These are phyloP conservation scores for Drosophila dunni DNA, from an alignment of 1,140 invertebrate genomes.

Conservation along the genomic window DNA sequence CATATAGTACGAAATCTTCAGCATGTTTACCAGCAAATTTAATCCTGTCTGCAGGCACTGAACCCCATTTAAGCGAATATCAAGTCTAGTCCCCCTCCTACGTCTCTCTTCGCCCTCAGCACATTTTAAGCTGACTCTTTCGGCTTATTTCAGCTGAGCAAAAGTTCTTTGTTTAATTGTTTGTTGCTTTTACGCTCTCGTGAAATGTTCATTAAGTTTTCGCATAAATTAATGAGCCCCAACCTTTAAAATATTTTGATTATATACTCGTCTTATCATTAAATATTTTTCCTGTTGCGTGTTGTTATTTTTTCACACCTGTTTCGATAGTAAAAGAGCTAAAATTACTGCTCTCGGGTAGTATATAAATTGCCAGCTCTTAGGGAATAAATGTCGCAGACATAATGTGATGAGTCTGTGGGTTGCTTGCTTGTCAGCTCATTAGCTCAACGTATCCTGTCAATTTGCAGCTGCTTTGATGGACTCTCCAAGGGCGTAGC, in stretches of 20 bases:
- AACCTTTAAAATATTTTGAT: not conserved
- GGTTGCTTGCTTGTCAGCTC: not conserved
- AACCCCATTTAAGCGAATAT: not conserved
- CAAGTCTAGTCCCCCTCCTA: too few species aligned
- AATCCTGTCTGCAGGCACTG: slow-evolving; percentile 5
- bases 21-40: not conserved
- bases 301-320: not conserved
- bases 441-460: slow-evolving; percentile 14
- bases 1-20: not conserved
- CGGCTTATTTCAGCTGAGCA: slow-evolving; percentile 28
- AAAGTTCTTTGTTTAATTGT: slow-evolving; percentile 27
- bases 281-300: not conserved
- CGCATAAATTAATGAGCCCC: slow-evolving; percentile 16
- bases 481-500: not conserved
- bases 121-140: slow-evolving; percentile 35
- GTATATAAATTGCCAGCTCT: slow-evolving; percentile 10
- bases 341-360: not conserved
- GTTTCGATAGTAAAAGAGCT: slow-evolving; percentile 4
- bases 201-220: slow-evolving; percentile 21
- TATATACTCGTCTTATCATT: slow-evolving; percentile 2
- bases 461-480: slow-evolving; percentile 19
- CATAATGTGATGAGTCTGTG: slow-evolving; percentile 17
- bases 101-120: not conserved
- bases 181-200: not conserved
- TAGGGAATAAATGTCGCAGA: not conserved